Percentiles rank a stretch among this genome's conserved stretches.
Conservation (phyloP, 2,797 vertebrate genomes). For the Euthynnus affinis region DNA sequence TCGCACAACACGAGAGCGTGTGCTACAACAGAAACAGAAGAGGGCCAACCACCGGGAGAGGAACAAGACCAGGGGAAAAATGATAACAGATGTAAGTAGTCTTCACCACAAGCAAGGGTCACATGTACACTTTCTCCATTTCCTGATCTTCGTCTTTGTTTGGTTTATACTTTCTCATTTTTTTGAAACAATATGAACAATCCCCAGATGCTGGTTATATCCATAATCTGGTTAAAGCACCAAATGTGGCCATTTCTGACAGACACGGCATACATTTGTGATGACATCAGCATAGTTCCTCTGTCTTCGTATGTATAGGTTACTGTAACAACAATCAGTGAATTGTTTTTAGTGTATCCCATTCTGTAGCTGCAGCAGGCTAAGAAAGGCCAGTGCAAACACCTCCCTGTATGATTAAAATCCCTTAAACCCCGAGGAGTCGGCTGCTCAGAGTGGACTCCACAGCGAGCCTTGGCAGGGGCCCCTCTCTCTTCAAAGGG, state of each 20-base stretch:
- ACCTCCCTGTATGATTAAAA: constrained; percentile 75
- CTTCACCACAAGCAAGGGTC: constrained; percentile 39
- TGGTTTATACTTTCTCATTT: constrained; percentile 52
- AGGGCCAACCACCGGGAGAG: constrained; percentile 97
- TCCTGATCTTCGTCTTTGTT: constrained; percentile 55
- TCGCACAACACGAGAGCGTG: constrained; percentile 95
- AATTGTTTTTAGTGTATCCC: constrained; percentile 72
- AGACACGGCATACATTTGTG: constrained; percentile 39
- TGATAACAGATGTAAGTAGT: constrained; percentile 98
- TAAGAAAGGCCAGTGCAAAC: constrained; percentile 73
- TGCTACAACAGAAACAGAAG: constrained; percentile 97
- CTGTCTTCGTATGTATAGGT: constrained; percentile 65
- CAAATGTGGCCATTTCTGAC: constrained; percentile 37
- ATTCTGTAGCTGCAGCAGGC: constrained; percentile 70
- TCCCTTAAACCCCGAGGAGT: constrained; percentile 70
- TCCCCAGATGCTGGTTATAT: constrained; percentile 51
- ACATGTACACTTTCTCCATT: constrained; percentile 44
- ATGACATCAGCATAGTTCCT: constrained; percentile 69
- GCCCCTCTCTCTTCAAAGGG: constrained; percentile 73
- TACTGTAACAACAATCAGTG: constrained; percentile 78
- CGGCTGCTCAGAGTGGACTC: constrained; percentile 54
- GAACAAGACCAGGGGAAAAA: constrained; percentile 99
- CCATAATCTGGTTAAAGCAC: constrained; percentile 53
- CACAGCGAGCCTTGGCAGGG: constrained; percentile 67
- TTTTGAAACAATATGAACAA: constrained; percentile 48